Base-by-base conservation (phyloP, 2,888 invertebrate genomes). In the Brachyptera putata region DNA sequence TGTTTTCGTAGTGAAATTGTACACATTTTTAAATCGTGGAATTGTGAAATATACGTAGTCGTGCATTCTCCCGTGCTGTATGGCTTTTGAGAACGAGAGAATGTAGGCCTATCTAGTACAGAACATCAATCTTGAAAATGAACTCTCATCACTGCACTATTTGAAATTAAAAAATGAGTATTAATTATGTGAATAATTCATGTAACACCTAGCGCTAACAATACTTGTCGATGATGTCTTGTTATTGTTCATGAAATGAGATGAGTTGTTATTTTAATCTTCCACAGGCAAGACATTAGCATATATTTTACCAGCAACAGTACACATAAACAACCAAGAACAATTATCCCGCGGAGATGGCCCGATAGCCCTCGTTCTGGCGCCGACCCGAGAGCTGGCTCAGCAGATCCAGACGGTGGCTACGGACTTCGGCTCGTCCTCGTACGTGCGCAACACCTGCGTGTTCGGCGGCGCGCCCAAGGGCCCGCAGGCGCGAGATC, bases 401-500 rank as follows among this genome's bases (percentile, higher is more conserved):
- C 92, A 92, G 71, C 93, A 96, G 75, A 95, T 94, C 67, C 91
- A 94, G 74, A 86, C 87, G 77, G 88, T 87, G 70, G 88, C 91
- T 3, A 77, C 80, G 49, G 89, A 90, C 67, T 94, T 92, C 75
- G 91, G 91, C 0, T 82, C 86, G 49, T 75, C 83, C 7, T 85
- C 89, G 0, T 85, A 86, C 71, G 84, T 93, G 1, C 80, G 89
- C 34, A 89, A 89, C 71, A 88, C 89, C 0, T 94, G 93, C 71
- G 84, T 93, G 11, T 95, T 92, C 78, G 94, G 95, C 61, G 95
- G 95, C 22, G 90, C 93, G n/a, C 87, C 91, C 0, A 92, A 91
- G 70, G 86, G 86, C 57, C 95, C 94, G 13, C 97, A 80, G 65
- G 66, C 69, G 5, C 59, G 70, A 18, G 70, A 71, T 61, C 58